These are phyloP conservation scores for Drosophila rubida DNA, from an alignment of 2,888 invertebrate genomes.

Conservation along the genomic window DNA sequence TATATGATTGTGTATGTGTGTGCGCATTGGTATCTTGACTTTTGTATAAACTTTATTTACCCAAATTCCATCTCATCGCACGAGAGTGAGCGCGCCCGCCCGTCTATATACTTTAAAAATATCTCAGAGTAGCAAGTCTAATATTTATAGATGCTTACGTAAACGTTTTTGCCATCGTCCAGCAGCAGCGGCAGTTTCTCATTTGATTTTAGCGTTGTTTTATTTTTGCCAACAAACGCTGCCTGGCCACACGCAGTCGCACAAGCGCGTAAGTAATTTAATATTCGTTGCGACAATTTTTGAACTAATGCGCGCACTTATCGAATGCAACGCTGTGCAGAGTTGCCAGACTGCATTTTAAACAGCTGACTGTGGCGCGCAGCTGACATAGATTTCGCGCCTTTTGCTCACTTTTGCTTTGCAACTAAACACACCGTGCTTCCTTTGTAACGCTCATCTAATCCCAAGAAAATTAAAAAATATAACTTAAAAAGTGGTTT, in stretches of 20 bases:
- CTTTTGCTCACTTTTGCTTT: slow-evolving; percentile 53
- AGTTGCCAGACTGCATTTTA: slow-evolving; percentile 55
- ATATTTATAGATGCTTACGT: slow-evolving; percentile 83
- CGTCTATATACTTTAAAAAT: slow-evolving; percentile 74
- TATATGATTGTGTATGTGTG: slow-evolving; percentile 31
- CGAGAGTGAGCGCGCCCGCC: slow-evolving; percentile 37
- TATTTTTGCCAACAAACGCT: slow-evolving; percentile 65
- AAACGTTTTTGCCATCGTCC: slow-evolving; percentile 66
- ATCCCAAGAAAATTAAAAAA: background rate
- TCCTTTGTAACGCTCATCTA: background rate
- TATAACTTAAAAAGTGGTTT: slow-evolving; percentile 14
- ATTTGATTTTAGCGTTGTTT: slow-evolving; percentile 48
- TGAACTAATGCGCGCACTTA: slow-evolving; percentile 37
- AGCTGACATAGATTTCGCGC: slow-evolving; percentile 59
- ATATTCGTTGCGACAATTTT: slow-evolving; percentile 61
- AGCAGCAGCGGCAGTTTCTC: slow-evolving; percentile 42
- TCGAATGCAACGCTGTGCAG: slow-evolving; percentile 43
- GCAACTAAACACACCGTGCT: slow-evolving; percentile 14
- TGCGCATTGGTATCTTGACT: slow-evolving; percentile 27
- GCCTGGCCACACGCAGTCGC: slow-evolving; percentile 52
- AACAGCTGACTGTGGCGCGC: slow-evolving; percentile 55
- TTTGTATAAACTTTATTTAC: slow-evolving; percentile 71
- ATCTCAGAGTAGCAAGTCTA: slow-evolving; percentile 57
- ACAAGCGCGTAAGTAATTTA: slow-evolving; percentile 71
- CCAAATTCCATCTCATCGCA: slow-evolving; percentile 69